Percentiles rank a stretch among this genome's conserved stretches.
Conservation (phyloP, 2,888 invertebrate genomes). For the Emesis russula region DNA sequence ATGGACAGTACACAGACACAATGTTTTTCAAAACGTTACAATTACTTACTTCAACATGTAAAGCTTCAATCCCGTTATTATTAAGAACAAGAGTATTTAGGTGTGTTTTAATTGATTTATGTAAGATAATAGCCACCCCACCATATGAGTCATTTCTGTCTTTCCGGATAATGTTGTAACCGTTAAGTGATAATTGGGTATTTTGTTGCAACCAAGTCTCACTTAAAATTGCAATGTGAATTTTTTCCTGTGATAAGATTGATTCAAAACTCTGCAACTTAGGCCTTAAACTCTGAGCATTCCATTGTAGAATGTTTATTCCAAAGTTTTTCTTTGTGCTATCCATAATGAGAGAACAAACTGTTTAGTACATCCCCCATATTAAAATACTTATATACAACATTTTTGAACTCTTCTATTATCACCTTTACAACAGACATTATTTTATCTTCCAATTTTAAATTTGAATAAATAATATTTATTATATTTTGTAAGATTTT, state of each 20-base stretch:
- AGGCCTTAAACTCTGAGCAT: slow-evolving; percentile 8
- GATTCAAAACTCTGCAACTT: slow-evolving; percentile 1
- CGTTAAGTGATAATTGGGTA: slow-evolving; percentile 21
- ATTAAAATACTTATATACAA: no score
- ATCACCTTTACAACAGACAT: background rate
- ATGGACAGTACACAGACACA: slow-evolving; percentile 77
- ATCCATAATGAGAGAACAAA: background rate
- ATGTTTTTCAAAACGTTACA: slow-evolving; percentile 36
- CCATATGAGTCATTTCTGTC: slow-evolving; percentile 63
- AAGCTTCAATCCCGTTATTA: background rate
- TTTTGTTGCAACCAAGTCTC: slow-evolving; percentile 75
- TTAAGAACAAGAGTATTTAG: no score
- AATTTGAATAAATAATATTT: background rate
- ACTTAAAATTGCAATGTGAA: slow-evolving; percentile 34
- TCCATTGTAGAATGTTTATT: slow-evolving; percentile 1
- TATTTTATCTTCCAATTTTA: background rate
- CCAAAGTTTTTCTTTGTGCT: background rate
- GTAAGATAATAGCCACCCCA: slow-evolving; percentile 51
- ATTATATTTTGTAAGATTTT: background rate
- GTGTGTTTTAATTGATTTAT: no score
- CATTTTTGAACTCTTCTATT: background rate
- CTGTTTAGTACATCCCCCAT: background rate
- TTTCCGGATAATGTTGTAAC: slow-evolving; percentile 51
- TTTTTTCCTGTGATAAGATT: background rate
- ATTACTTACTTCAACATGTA: slow-evolving; percentile 76